Evolutionary conservation across 1,140 invertebrate species (phyloP).

Genomic region (Caenorhabditis elegans): WBcel235 BX284606.5:8305001-8305500

Average conservation of each 20-base stretch:
- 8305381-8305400: no score
- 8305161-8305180: slow-evolving; percentile 29
- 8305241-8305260: background rate
- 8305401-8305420: no score
- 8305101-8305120: slow-evolving; percentile 7
- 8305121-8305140: background rate
- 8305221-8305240: background rate
- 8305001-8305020: background rate
- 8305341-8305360: no score
- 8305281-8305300: no score
- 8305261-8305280: background rate
- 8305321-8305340: no score
- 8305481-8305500: no score
- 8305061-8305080: background rate
- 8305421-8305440: no score
- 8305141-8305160: background rate
- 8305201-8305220: background rate
- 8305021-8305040: background rate
- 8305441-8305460: no score
- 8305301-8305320: no score
- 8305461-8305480: no score
- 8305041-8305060: no score
- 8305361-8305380: no score
- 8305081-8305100: slow-evolving; percentile 21
- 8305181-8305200: slow-evolving; percentile 22